Conservation (phyloP, 2,888 invertebrate genomes). For the Eustalomyia histrio region DNA sequence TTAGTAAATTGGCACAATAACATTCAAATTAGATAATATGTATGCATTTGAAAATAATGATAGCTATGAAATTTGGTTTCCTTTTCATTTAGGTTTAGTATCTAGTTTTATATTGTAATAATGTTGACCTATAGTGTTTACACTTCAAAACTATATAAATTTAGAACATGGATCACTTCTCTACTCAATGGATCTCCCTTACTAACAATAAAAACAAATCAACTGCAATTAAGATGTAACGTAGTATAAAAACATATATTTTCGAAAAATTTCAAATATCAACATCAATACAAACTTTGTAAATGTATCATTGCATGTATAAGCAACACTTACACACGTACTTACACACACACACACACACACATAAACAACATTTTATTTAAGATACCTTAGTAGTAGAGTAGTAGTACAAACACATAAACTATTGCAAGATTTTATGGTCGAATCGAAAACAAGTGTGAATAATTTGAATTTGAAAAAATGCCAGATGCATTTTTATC, state of each 20-base stretch:
- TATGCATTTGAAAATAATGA: no score
- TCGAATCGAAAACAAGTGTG: slow-evolving; percentile 41
- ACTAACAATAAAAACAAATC: slow-evolving; percentile 46
- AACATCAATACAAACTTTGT: slow-evolving; percentile 4
- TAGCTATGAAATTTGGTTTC: no score
- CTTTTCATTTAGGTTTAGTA: no score
- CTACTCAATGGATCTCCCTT: neutral
- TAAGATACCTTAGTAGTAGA: neutral
- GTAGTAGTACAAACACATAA: slow-evolving; percentile 1
- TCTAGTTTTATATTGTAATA: no score
- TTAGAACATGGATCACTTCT: neutral
- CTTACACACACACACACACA: neutral
- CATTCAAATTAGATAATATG: no score
- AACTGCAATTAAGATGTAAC: slow-evolving; percentile 51
- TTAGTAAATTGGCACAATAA: no score
- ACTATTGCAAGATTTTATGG: slow-evolving; percentile 32
- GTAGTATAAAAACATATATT: slow-evolving; percentile 21
- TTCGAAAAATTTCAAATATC: slow-evolving; percentile 16
- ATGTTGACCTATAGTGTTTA: no score
- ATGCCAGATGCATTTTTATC: neutral
- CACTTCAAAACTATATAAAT: neutral
- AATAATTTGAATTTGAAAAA: slow-evolving; percentile 32
- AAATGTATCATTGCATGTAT: neutral
- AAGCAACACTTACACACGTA: neutral
- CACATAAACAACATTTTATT: slow-evolving; percentile 18